Evolutionary conservation across 2,888 invertebrate genomes (phyloP), one percentile per base, ranked within the genome.

Genomic region (Athalia cordata): DNA sequence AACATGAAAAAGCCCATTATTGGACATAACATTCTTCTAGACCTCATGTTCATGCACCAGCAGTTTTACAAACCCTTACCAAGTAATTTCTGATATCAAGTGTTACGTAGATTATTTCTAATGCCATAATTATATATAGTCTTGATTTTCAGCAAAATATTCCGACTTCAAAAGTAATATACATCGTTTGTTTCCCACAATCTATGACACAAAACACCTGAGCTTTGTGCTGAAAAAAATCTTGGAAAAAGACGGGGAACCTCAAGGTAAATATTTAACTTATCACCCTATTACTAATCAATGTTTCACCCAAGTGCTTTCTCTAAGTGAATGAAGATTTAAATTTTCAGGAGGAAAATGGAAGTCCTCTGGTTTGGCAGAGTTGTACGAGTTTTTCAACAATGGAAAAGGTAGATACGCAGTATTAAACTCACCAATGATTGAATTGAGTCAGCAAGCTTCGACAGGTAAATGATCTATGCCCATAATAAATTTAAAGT

Each of bases 161-260:
- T 85, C 85, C 0, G 87, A 88, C 6, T 96, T 95, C 86, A 96
- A 96, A 88, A 90, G 90, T 67, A 91, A 93, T 77, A 89, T 95
- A 0, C 90, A 93, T 83, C 83, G 87, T 9, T 83, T 94, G 75
- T 95, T 96, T 85, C 96, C 96, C 0, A 84, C 82, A 15, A 90
- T 96, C 72, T 95, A 92, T 87, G 96, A 96, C 84, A 96, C 96
- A 0, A 96, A 96, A 89, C 92, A 92, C 81, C 92, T 96, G 72
- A 93, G 94, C 47, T 92, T 92, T 85, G 91, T 92, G 81, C 88
- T 95, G 45, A 85, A 83, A 89, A 92, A 87, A 82, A 86, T 87
- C 55, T 84, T 93, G 79, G 86, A 87, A 5, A 91, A 89, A 66
- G 89, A 91, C 82, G 86, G 29, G 29, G 88, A 87, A 85, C 77